Evolutionary conservation across 2,888 invertebrate species (phyloP).

Genomic region (Tetramorium bicarinatum): DNA sequence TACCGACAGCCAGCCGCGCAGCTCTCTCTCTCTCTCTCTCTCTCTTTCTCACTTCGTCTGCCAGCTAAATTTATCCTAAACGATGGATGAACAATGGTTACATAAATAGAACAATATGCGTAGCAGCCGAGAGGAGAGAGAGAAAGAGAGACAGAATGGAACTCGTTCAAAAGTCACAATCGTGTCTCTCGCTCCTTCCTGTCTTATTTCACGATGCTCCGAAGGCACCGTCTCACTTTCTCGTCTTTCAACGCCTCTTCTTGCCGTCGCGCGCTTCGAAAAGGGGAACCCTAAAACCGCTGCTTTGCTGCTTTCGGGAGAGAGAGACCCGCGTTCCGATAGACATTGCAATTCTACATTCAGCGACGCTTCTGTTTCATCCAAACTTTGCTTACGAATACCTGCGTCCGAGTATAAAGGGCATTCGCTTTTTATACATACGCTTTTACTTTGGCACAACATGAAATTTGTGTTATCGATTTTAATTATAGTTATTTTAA

Average conservation of each 20-base stretch:
- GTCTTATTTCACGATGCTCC: constrained; percentile 39
- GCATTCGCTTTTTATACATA: neutral
- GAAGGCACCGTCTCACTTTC: constrained; percentile 36
- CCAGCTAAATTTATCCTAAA: constrained; percentile 85
- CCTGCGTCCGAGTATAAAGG: neutral
- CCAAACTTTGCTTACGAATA: constrained; percentile 1
- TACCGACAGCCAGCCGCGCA: constrained; percentile 77
- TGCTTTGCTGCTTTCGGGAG: constrained; percentile 46
- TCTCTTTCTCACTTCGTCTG: constrained; percentile 72
- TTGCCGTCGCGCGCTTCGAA: constrained; percentile 55
- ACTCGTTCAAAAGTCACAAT: constrained; percentile 83
- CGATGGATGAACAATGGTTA: constrained; percentile 86
- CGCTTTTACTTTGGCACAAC: neutral
- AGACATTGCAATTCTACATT: constrained; percentile 48
- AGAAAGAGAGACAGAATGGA: constrained; percentile 74
- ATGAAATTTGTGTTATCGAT: neutral
- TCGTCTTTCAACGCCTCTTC: constrained; percentile 52
- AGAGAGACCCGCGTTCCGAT: constrained; percentile 55
- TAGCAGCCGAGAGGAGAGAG: constrained; percentile 74
- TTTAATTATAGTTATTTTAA: neutral
- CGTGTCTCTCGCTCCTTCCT: constrained; percentile 68
- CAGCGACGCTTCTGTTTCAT: constrained; percentile 11
- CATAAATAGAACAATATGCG: constrained; percentile 86
- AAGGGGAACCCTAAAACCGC: constrained; percentile 56
- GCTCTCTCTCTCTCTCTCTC: constrained; percentile 32